Evolutionary conservation across 2,113 vertebrate species (phyloP).

Genomic region (Marcusenius ussheri): DNA sequence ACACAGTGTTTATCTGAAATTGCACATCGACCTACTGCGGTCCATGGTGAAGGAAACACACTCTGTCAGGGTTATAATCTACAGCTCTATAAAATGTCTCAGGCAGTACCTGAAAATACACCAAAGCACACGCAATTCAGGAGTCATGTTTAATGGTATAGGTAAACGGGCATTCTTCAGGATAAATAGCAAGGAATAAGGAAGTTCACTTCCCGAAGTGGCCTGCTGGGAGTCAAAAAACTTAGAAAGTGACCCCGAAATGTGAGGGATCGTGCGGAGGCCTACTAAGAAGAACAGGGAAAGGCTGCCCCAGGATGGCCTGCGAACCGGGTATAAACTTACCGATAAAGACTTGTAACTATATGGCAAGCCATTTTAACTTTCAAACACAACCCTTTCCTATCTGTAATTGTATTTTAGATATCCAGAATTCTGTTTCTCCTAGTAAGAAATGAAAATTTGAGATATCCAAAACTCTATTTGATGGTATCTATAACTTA

Average conservation of each 20-base stretch:
- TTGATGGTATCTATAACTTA: neutral
- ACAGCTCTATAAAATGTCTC: constrained; percentile 46
- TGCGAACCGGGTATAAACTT: neutral
- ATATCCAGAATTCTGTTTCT: neutral
- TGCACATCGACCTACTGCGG: constrained; percentile 40
- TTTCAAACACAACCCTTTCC: neutral
- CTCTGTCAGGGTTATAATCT: constrained; percentile 53
- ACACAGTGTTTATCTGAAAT: constrained; percentile 32
- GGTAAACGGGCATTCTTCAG: neutral
- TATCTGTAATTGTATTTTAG: neutral
- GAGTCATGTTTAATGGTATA: neutral
- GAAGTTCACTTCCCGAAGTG: neutral
- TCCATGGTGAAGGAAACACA: constrained; percentile 48
- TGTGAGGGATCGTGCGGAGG: neutral
- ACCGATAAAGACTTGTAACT: neutral
- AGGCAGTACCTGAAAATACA: constrained; percentile 48
- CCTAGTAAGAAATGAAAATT: neutral
- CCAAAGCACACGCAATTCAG: neutral
- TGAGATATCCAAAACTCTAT: neutral
- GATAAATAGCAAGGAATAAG: neutral
- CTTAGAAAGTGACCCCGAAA: neutral
- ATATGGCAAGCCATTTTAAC: neutral
- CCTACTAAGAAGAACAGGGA: neutral
- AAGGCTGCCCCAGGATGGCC: neutral
- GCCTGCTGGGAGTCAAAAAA: neutral